Evolutionary conservation across 2,797 vertebrate genomes (phyloP).

Genomic region (Brotula barbata): DNA sequence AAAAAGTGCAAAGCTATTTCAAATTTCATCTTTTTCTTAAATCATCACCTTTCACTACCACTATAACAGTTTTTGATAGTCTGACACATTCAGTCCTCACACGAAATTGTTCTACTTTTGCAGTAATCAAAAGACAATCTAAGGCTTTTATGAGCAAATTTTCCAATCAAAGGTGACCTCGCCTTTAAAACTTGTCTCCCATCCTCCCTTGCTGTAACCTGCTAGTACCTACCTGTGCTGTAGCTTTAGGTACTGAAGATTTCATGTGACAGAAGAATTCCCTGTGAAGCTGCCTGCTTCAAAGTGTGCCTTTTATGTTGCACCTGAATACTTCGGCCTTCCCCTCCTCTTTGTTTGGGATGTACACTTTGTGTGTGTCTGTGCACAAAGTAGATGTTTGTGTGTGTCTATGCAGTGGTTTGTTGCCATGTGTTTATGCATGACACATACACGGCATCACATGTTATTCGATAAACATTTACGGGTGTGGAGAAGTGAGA

Average conservation of each 20-base stretch:
- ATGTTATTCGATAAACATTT: constrained; percentile 64
- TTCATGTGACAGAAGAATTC: constrained; percentile 13
- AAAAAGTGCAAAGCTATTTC: no score
- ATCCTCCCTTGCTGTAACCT: neutral
- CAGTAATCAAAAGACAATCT: neutral
- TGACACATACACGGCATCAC: neutral
- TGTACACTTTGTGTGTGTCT: constrained; percentile 50
- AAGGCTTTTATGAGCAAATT: neutral
- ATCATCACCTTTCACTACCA: neutral
- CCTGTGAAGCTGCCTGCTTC: constrained; percentile 33
- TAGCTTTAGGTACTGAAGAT: constrained; percentile 34
- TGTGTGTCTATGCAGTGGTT: neutral
- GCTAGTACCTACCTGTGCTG: constrained; percentile 62
- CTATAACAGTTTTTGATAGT: neutral
- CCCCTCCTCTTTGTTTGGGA: constrained; percentile 73
- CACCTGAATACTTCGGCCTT: constrained; percentile 45
- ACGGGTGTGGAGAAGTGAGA: constrained; percentile 5
- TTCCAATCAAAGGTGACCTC: constrained; percentile 14
- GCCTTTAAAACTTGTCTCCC: neutral
- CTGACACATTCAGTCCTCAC: neutral
- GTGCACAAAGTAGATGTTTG: neutral
- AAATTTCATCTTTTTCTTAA: no score
- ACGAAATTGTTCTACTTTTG: neutral
- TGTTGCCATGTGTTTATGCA: neutral
- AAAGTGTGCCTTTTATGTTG: constrained; percentile 50